Evolutionary conservation across 2,888 invertebrate genomes (phyloP).

Genomic region (Clusia tigrina): DNA sequence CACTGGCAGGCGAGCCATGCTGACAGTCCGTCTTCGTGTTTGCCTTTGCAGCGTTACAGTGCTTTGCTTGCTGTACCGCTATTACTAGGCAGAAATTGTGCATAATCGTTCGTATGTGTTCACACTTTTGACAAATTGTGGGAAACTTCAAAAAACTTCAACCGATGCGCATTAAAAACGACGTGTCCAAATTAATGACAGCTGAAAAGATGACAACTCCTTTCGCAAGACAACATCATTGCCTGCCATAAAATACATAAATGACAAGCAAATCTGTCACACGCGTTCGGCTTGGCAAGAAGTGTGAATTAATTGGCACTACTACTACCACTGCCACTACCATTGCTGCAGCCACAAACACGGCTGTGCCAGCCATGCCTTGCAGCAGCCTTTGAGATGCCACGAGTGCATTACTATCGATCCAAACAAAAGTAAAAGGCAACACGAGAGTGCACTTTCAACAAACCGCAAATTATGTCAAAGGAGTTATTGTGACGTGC

Average conservation of each 20-base stretch:
- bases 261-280: conserved; percentile 1
- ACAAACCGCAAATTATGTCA: conserved; percentile 7
- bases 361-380: no score
- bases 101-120: no score
- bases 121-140: conserved; percentile 7
- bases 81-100: neutral
- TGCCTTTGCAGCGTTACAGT: neutral
- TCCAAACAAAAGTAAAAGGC: neutral
- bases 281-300: neutral
- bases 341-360: neutral
- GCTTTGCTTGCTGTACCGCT: neutral
- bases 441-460: neutral
- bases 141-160: neutral
- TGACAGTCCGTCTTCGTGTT: neutral
- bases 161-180: neutral
- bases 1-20: neutral
- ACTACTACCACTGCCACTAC: neutral
- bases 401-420: no score
- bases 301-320: conserved; percentile 8
- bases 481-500: no score
- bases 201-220: neutral
- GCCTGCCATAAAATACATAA: neutral
- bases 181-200: conserved; percentile 5
- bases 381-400: neutral
- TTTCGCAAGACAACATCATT: neutral